phyloP scores from a whole-genome alignment of 2,888 invertebrate genomes.

The Trisateles emortualis region DNA sequence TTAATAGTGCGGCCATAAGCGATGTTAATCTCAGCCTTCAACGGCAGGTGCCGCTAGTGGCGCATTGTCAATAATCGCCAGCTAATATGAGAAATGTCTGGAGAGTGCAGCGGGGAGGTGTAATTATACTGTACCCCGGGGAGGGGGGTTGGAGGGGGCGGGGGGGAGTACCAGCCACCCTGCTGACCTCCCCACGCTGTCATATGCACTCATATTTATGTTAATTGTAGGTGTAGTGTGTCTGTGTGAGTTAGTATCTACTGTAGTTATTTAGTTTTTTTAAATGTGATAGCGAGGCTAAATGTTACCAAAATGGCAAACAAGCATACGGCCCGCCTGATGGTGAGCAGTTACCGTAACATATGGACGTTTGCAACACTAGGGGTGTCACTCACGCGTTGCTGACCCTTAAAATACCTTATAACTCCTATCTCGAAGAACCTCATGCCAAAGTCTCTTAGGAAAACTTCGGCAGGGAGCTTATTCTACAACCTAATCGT shows the following conservation, averaged over 20 bases:
- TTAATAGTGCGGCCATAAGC: conserved; percentile 73
- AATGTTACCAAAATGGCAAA: too few species aligned
- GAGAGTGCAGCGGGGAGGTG: conserved; percentile 46
- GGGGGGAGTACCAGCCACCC: conserved; percentile 16
- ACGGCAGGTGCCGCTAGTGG: conserved; percentile 69
- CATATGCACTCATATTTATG: conserved; percentile 69
- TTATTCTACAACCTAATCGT: too few species aligned
- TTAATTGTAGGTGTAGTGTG: conserved; percentile 50
- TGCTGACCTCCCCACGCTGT: conserved; percentile 48
- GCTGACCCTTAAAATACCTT: too few species aligned
- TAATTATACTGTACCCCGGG: conserved; percentile 54
- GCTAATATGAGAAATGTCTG: conserved; percentile 60
- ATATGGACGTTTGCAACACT: too few species aligned
- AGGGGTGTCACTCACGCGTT: too few species aligned
- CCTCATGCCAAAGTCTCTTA: too few species aligned
- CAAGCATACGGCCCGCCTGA: too few species aligned
- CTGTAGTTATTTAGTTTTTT: not conserved
- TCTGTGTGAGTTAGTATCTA: not conserved
- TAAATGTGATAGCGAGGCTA: not conserved
- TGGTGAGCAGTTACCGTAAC: too few species aligned
- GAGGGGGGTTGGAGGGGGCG: not conserved
- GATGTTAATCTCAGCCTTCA: conserved; percentile 81
- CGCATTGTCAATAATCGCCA: conserved; percentile 71
- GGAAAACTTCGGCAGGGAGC: too few species aligned
- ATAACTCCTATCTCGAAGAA: too few species aligned